Evolutionary conservation across 2,113 vertebrate genomes (phyloP), one percentile per base, ranked within the genome.

Genomic region (Salminus brasiliensis): DNA sequence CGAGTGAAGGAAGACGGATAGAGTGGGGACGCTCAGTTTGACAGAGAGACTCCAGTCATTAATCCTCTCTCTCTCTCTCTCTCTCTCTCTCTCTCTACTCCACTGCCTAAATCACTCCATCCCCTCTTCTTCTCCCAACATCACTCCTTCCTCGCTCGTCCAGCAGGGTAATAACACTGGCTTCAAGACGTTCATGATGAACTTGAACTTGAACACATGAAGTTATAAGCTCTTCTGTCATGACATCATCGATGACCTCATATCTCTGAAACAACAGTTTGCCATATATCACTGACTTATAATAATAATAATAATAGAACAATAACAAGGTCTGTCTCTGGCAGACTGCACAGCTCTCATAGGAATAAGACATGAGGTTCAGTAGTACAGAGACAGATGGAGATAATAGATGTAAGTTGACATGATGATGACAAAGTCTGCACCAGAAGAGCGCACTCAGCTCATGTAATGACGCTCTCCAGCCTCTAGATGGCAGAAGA

Each of bases 401-500:
- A 5, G 41, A 65, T 32, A 32, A 47, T 25, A 23, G 3, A 55
- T 25, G 25, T 59, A 18, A 45, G 43, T 15, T 15, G 12, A 16
- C 36, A 55, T 69, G 30, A 41, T 59, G 41, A 29, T 59, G 69
- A 29, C 30, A 55, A 21, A 49, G 11, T 16, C 29, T 29, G 59
- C 25, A 10, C 41, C 9, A 27, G 18, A 52, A 2, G 29, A 34
- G 41, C 5, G 18, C 10, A 16, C 30, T 55, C 8, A 27, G 1
- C 3, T 21, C 21, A 12, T 72, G 73, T 67, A 71, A 49, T 59
- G n/a, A 27, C 49, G 10, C 15, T n/a, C 18, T 73, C n/a, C 29
- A 34, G 12, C 74, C 82, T 73, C 82, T 77, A 80, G 82, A 84
- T 77, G 82, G 74, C 78, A 80, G 68, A 53, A 80, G 41, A 80